These are phyloP conservation scores for Protonibea diacanthus DNA, from an alignment of 2,797 vertebrate species.

Conservation along the genomic window DNA sequence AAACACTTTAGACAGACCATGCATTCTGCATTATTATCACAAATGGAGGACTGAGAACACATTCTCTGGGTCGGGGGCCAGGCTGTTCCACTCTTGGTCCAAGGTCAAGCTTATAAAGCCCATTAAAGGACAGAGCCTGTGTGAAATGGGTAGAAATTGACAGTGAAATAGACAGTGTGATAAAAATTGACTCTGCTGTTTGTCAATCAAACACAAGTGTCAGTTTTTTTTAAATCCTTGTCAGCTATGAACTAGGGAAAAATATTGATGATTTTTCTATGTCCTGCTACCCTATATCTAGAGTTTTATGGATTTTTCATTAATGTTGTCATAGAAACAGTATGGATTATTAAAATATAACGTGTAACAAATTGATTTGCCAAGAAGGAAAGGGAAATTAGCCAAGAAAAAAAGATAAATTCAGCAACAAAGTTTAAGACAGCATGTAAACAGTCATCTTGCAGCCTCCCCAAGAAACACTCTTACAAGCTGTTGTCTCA, in stretches of 20 bases:
- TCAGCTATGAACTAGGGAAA: not conserved
- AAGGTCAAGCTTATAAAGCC: conserved; percentile 29
- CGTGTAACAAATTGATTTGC: not conserved
- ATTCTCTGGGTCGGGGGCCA: not conserved
- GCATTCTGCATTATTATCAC: conserved; percentile 10
- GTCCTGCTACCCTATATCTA: not conserved
- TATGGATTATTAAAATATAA: not conserved
- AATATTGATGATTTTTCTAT: not conserved
- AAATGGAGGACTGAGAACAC: not conserved
- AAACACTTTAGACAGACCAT: not conserved
- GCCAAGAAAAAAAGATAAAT: not conserved
- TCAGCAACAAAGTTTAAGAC: not conserved
- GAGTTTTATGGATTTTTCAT: not conserved
- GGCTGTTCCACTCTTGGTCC: conserved; percentile 3
- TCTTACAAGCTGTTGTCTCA: conserved; percentile 13
- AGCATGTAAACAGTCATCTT: not conserved
- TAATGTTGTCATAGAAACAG: not conserved
- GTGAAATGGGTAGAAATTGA: conserved; percentile 28
- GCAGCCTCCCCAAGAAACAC: not conserved
- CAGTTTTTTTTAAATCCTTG: not conserved
- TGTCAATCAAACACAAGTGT: conserved; percentile 13
- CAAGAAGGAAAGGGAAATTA: not conserved
- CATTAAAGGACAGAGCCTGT: not conserved
- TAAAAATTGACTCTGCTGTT: conserved; percentile 8
- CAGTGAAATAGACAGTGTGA: conserved; percentile 3